Base-by-base conservation (phyloP, 2,113 vertebrate species). In the Sebastes schlegelii region DNA sequence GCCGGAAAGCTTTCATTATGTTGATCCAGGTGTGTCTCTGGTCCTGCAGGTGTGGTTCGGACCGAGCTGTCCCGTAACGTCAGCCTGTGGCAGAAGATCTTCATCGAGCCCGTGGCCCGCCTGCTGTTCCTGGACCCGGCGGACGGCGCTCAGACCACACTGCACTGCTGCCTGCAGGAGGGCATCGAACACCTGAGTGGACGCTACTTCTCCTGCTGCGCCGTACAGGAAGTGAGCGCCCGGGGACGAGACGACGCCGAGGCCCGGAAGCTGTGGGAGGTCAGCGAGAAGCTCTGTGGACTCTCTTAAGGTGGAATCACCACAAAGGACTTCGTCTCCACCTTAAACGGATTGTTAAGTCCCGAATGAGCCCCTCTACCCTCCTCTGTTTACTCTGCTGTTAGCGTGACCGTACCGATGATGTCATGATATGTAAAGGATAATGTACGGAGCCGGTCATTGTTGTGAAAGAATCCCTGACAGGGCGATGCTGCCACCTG, bases 121-220 rank as follows among this genome's bases (percentile, higher is more conserved):
- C 75, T 95, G 71, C 78, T 95, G 23, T 94, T 94, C 82, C 81
- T 94, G 74, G 92, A 94, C 68, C 87, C 94, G 0, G 89, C 86
- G 51, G 61, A 75, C 0, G 94, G 94, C 0, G 94, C 94, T 45
- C 94, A 95, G 90, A 95, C 94, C 16, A 94, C 94, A 1, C 92
- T 95, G 48, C 93, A 95, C 89, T 95, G 94, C 34, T 81, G 51
- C 63, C 67, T 94, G 68, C 90, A 95, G 91, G 91, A 95, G 77
- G 93, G 94, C 12, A 85, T 95, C 6, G 94, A 95, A 71, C 88
- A 52, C 3, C 87, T 93, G 65, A 95, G 94, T 17, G 94, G 94
- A 1, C 64, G 82, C 0, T 92, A 95, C 84, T 95, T 95, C 82
- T 73, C 85, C 76, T 95, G 93, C 91, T 94, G 94, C 11, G 43